These are phyloP conservation scores for Vidua chalybeata DNA, from an alignment of 2,113 vertebrate species.

Conservation along the genomic window DNA sequence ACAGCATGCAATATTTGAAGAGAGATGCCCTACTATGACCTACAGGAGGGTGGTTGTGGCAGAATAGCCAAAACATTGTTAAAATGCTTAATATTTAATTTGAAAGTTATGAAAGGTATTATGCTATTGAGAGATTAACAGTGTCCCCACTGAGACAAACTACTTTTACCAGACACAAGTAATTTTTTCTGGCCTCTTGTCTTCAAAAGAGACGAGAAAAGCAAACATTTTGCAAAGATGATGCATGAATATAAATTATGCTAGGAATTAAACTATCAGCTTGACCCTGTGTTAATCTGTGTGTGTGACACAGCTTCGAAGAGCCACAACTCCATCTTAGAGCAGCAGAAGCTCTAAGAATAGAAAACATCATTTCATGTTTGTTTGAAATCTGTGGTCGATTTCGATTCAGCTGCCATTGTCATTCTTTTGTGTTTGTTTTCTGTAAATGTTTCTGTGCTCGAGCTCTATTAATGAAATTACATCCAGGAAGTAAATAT, in stretches of 20 bases:
- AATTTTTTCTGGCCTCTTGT: conserved; percentile 21
- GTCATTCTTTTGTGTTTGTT: background rate
- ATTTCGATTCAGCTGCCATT: background rate
- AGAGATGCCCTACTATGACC: conserved; percentile 15
- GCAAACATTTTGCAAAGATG: background rate
- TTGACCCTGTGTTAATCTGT: background rate
- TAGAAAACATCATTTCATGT: background rate
- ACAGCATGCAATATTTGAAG: conserved; percentile 35
- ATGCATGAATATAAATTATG: background rate
- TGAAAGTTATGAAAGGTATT: conserved; percentile 53
- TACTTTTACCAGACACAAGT: background rate
- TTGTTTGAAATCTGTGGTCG: background rate
- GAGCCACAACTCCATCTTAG: background rate
- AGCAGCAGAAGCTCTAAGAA: background rate
- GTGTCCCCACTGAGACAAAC: conserved; percentile 10
- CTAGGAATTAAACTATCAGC: background rate
- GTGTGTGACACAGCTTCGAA: background rate
- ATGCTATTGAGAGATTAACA: conserved; percentile 23
- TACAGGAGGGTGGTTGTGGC: conserved; percentile 9
- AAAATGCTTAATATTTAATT: conserved; percentile 55
- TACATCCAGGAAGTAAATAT: background rate
- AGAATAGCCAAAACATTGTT: conserved; percentile 1
- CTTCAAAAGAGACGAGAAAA: conserved; percentile 6
- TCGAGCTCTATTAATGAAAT: background rate
- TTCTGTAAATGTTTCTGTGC: background rate